Conservation (phyloP, 2,113 vertebrate species). For the Guaruba guarouba region DNA sequence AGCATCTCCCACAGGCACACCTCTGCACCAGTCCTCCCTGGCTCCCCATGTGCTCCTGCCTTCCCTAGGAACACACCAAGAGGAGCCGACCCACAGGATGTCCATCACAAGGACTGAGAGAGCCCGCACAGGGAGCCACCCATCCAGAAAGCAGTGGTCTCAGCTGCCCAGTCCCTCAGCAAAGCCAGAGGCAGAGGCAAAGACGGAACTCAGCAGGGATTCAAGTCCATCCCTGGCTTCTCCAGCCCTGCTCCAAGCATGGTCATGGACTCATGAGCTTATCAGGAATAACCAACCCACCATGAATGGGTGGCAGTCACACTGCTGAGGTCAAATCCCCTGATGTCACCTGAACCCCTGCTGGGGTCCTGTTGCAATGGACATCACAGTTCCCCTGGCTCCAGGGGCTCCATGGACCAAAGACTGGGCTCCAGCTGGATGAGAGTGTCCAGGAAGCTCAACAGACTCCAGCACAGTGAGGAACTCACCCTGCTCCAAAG, state of each 20-base stretch:
- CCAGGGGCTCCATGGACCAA: not conserved
- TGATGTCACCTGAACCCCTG: not conserved
- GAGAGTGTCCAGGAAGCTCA: not conserved
- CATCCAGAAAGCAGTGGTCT: not conserved
- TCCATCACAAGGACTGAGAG: not conserved
- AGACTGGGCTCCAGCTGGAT: not conserved
- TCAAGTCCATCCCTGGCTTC: not conserved
- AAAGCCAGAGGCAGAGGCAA: not conserved
- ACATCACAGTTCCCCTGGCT: not conserved
- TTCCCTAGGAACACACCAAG: not conserved
- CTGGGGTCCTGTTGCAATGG: not conserved
- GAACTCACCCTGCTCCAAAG: not conserved
- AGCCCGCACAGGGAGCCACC: not conserved
- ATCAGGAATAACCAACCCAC: not conserved
- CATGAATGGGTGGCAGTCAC: not conserved
- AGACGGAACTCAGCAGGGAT: not conserved
- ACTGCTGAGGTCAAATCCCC: not conserved
- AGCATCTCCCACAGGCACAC: not conserved
- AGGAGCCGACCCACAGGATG: not conserved
- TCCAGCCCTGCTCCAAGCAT: not conserved
- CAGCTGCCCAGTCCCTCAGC: not conserved
- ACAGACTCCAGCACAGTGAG: not conserved
- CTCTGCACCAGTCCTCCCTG: not conserved
- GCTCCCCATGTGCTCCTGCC: not conserved
- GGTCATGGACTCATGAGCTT: not conserved